phyloP scores from a whole-genome alignment of 2,113 vertebrate species.

The Channa argus region DNA sequence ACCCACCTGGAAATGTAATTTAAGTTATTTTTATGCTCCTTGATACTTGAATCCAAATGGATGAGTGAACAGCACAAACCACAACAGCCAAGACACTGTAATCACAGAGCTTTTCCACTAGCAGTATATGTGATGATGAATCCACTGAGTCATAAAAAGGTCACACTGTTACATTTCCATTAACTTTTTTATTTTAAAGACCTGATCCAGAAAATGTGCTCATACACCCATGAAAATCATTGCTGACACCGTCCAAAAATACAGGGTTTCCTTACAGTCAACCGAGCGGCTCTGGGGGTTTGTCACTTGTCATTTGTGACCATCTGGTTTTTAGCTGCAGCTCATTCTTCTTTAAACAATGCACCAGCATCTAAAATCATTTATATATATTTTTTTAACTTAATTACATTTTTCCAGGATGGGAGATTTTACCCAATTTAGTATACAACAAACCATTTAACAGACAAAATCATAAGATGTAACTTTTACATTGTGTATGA shows the following conservation, averaged over 20 bases:
- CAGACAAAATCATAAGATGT: constrained; percentile 28
- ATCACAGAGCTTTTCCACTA: constrained; percentile 26
- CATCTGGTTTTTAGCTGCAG: background rate
- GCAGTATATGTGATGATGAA: background rate
- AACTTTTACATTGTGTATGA: constrained; percentile 10
- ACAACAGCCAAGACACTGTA: constrained; percentile 14
- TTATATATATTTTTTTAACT: background rate
- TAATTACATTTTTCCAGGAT: constrained; percentile 30
- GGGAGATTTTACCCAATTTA: constrained; percentile 38
- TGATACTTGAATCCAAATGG: constrained; percentile 22
- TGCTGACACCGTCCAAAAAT: background rate
- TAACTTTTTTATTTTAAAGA: constrained; percentile 11
- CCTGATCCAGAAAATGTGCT: constrained; percentile 26
- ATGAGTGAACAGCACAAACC: background rate
- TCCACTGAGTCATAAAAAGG: background rate
- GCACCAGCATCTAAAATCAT: background rate
- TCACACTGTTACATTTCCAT: constrained; percentile 3
- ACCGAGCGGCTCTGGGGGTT: background rate
- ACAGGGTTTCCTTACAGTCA: background rate
- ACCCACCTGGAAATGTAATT: constrained; percentile 43
- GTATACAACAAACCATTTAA: constrained; percentile 31
- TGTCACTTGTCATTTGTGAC: constrained; percentile 10
- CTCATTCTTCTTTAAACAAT: background rate
- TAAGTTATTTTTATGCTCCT: constrained; percentile 32
- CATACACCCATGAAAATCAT: background rate